Evolutionary conservation across 2,797 vertebrate species (phyloP).

Genomic region (Echeneis naucrates): DNA sequence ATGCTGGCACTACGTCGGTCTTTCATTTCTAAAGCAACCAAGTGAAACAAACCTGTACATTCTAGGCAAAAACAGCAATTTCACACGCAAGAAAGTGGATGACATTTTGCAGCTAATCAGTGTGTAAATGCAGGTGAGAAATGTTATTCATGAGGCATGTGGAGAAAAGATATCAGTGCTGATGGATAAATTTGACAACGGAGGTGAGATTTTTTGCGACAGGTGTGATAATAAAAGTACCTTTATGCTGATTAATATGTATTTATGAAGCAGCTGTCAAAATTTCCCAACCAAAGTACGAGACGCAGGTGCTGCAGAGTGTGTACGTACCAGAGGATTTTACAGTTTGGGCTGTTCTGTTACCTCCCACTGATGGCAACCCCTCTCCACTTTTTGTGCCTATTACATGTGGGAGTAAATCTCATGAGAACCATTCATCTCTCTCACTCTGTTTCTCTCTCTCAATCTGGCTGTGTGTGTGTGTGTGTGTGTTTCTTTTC

Average conservation of each 20-base stretch:
- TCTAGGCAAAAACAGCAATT: conserved; percentile 61
- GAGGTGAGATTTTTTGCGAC: conserved; percentile 20
- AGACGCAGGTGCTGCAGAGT: conserved; percentile 27
- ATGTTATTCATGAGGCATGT: conserved; percentile 32
- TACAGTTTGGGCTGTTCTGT: conserved; percentile 17
- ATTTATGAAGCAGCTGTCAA: conserved; percentile 23
- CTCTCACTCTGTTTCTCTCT: not conserved
- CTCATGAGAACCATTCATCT: conserved; percentile 16
- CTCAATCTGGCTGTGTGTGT: not conserved
- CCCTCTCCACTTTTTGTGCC: conserved; percentile 22
- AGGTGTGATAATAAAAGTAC: conserved; percentile 41
- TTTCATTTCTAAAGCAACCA: conserved; percentile 71
- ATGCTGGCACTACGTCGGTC: conserved; percentile 56
- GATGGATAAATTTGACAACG: conserved; percentile 39
- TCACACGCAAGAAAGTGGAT: conserved; percentile 48
- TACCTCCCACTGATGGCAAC: conserved; percentile 32
- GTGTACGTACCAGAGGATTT: conserved; percentile 16
- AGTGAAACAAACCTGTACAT: conserved; percentile 70
- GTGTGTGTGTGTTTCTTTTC: conserved; percentile 3
- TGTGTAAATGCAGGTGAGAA: conserved; percentile 38
- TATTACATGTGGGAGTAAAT: conserved; percentile 17
- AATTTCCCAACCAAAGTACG: conserved; percentile 20
- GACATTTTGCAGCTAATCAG: conserved; percentile 61
- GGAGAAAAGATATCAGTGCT: conserved; percentile 22
- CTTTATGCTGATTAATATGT: conserved; percentile 11